These are phyloP conservation scores for Rhyacichthys aspro DNA, from an alignment of 2,797 vertebrate genomes.

Conservation along the genomic window DNA sequence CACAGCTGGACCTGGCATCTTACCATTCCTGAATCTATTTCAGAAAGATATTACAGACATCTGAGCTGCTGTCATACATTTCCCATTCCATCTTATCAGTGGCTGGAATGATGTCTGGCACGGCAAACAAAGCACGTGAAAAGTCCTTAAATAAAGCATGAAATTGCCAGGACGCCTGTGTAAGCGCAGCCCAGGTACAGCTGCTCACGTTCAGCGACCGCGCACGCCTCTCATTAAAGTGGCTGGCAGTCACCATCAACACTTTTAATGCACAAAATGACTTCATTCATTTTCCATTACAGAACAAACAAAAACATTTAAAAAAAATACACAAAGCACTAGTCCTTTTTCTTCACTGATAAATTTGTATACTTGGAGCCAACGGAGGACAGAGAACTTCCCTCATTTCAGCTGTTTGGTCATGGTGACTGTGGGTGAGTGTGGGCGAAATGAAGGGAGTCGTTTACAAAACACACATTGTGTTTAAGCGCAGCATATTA, in stretches of 20 bases:
- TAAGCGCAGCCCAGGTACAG: slow-evolving; percentile 66
- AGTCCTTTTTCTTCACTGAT: slow-evolving; percentile 61
- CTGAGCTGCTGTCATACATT: slow-evolving; percentile 75
- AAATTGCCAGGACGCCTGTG: slow-evolving; percentile 75
- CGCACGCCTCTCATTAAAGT: slow-evolving; percentile 61
- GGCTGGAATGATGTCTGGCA: slow-evolving; percentile 77
- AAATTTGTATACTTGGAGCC: slow-evolving; percentile 76
- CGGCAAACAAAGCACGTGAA: slow-evolving; percentile 77
- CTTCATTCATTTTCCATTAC: slow-evolving; percentile 69
- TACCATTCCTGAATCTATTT: slow-evolving; percentile 73
- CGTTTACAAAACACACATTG: slow-evolving; percentile 66
- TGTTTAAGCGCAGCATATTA: slow-evolving; percentile 63
- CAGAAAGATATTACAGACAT: slow-evolving; percentile 77
- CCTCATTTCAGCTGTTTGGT: slow-evolving; percentile 70
- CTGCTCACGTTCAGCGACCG: slow-evolving; percentile 66
- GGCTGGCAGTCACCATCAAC: slow-evolving; percentile 60
- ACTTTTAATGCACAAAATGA: slow-evolving; percentile 73
- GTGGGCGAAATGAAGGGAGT: slow-evolving; percentile 59
- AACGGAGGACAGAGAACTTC: slow-evolving; percentile 46
- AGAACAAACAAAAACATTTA: slow-evolving; percentile 7
- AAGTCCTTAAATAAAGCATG: slow-evolving; percentile 81
- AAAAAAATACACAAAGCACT: slow-evolving; percentile 47
- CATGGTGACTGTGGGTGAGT: slow-evolving; percentile 67
- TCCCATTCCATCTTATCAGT: slow-evolving; percentile 77
- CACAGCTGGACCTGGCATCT: slow-evolving; percentile 72